Evolutionary conservation across 2,113 vertebrate species (phyloP).

Genomic region (Procavia capensis): DNA sequence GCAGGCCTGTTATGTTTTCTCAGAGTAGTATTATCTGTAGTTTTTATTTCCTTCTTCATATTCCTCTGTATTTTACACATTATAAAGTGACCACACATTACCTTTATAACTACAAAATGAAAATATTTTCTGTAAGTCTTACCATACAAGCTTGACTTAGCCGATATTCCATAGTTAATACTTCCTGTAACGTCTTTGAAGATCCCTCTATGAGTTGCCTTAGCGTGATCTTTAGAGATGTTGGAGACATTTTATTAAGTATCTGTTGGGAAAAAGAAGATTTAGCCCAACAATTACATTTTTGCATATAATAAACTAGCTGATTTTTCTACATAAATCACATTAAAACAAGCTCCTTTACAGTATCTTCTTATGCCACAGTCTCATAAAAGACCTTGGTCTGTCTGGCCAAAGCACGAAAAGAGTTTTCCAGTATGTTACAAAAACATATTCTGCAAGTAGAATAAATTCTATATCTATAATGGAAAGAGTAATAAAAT

Average conservation of each 20-base stretch:
- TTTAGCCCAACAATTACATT: conserved; percentile 33
- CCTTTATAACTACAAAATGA: conserved; percentile 11
- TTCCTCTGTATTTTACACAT: neutral
- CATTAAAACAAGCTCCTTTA: neutral
- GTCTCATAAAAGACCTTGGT: neutral
- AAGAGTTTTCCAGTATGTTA: neutral
- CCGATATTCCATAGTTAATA: conserved; percentile 95
- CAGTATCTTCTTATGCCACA: neutral
- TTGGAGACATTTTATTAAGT: conserved; percentile 95
- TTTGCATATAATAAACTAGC: neutral
- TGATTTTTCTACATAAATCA: neutral
- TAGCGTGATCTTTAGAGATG: conserved; percentile 94
- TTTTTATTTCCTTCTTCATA: conserved; percentile 36
- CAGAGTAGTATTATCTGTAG: neutral
- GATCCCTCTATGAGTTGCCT: conserved; percentile 92
- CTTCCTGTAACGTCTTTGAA: conserved; percentile 91
- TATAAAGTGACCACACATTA: neutral
- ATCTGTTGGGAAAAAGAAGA: conserved; percentile 83
- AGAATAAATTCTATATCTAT: neutral
- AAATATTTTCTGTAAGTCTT: conserved; percentile 65
- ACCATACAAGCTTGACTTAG: conserved; percentile 96
- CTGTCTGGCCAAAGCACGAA: conserved; percentile 27
- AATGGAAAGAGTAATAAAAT: neutral
- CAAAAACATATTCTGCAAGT: neutral
- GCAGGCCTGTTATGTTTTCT: neutral